These are phyloP conservation scores for Omphaloscelis lunosa DNA, from an alignment of 2,888 invertebrate species.

Conservation along the genomic window DNA sequence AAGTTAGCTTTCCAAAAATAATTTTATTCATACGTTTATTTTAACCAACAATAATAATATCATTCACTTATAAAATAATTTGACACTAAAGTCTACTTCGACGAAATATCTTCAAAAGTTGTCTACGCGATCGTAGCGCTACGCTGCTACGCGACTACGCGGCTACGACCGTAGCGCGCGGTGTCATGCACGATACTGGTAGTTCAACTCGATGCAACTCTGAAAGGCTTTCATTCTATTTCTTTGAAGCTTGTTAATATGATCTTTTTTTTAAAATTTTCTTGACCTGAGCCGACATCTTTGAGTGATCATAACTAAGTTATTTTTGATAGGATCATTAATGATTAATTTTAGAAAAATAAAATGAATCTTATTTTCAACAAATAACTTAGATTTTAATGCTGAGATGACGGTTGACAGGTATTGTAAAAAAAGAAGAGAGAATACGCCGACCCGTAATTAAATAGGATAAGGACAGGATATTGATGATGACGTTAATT, in stretches of 20 bases:
- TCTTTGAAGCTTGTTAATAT: neutral
- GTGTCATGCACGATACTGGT: conserved; percentile 43
- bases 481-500: neutral
- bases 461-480: too few relatives aligned
- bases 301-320: neutral
- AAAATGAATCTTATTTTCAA: neutral
- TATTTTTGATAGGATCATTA: neutral
- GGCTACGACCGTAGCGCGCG: conserved; percentile 71
- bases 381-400: neutral
- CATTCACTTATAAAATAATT: neutral
- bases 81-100: neutral
- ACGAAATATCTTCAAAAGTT: conserved; percentile 51
- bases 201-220: conserved; percentile 25
- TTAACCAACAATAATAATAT: neutral
- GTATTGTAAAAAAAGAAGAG: neutral
- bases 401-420: neutral
- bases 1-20: neutral
- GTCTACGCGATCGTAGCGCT: conserved; percentile 55
- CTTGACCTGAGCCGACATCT: neutral
- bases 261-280: neutral
- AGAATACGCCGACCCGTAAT: accelerated
- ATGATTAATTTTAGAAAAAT: too few relatives aligned
- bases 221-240: neutral
- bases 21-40: neutral
- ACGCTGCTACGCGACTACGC: conserved; percentile 59